Evolutionary conservation across 2,797 vertebrate species (phyloP).

Genomic region (Graptemys geographica): DNA sequence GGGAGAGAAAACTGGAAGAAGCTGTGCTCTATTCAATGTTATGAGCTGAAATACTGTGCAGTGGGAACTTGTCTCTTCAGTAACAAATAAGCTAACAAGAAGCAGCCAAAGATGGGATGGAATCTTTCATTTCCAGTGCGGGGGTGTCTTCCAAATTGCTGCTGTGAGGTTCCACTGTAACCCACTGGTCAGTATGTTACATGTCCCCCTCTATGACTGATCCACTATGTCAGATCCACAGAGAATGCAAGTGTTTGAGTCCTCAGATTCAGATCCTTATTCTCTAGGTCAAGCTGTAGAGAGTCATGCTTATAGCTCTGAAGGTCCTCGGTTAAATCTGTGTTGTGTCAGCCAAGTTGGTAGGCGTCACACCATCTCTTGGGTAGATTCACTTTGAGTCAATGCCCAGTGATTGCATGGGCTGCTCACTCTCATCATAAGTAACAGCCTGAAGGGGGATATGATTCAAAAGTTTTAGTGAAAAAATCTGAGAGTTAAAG

Average conservation of each 20-base stretch:
- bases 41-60: not conserved
- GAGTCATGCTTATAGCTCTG: not conserved
- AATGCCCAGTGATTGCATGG: not conserved
- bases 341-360: not conserved
- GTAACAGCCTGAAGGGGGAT: not conserved
- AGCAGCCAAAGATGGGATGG: not conserved
- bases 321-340: slow-evolving; percentile 4
- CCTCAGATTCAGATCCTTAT: not conserved
- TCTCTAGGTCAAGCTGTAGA: not conserved
- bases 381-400: not conserved
- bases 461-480: accelerated
- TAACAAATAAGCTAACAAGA: not conserved
- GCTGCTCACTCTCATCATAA: not conserved
- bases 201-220: not conserved
- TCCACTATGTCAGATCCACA: not conserved
- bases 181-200: not conserved
- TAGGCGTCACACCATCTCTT: not conserved
- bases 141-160: not conserved
- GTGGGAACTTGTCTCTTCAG: not conserved
- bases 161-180: not conserved
- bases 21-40: not conserved
- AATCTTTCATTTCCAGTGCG: not conserved
- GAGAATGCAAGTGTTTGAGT: not conserved
- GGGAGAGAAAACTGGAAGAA: not conserved
- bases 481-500: not conserved